phyloP scores from a whole-genome alignment of 1,140 invertebrate genomes.

The Drosophila burlai region DNA sequence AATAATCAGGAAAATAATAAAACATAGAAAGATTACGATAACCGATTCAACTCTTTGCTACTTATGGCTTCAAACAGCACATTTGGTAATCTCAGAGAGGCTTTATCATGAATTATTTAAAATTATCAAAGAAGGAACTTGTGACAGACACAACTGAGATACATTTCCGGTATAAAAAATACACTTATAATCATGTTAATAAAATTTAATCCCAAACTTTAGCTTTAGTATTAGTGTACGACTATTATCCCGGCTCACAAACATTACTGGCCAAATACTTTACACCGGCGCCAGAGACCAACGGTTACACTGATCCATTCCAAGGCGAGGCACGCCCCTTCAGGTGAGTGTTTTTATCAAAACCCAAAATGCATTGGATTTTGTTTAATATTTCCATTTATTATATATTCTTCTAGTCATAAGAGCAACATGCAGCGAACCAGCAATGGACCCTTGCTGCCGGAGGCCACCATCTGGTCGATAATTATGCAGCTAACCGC shows the following conservation, averaged over 20 bases:
- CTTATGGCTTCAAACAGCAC: not conserved
- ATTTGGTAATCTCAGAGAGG: not conserved
- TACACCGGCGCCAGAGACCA: constrained; percentile 87
- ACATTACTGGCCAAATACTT: constrained; percentile 96
- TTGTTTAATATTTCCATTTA: not conserved
- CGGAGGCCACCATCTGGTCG: constrained; percentile 97
- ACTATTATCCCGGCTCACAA: constrained; percentile 96
- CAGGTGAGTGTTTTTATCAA: constrained; percentile 59
- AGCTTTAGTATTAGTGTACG: constrained; percentile 98
- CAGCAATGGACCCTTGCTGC: constrained; percentile 90
- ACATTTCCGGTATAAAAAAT: not conserved
- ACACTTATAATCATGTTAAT: not conserved
- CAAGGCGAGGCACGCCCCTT: constrained; percentile 92
- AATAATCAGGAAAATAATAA: constrained; percentile 1
- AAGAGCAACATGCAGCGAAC: constrained; percentile 89
- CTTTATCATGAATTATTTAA: not conserved
- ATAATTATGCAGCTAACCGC: constrained; percentile 98
- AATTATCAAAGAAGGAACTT: constrained; percentile 1
- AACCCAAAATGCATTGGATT: not conserved
- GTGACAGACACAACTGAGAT: not conserved
- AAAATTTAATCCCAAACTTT: constrained; percentile 53
- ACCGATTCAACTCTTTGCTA: not conserved
- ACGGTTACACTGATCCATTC: constrained; percentile 93
- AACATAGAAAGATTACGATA: constrained; percentile 2
- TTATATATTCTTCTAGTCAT: constrained; percentile 87